Percentiles rank a stretch among this genome's conserved stretches.
These are phyloP conservation scores for Eupeodes luniger DNA, from an alignment of 2,888 invertebrate genomes.

Conservation along the genomic window DNA sequence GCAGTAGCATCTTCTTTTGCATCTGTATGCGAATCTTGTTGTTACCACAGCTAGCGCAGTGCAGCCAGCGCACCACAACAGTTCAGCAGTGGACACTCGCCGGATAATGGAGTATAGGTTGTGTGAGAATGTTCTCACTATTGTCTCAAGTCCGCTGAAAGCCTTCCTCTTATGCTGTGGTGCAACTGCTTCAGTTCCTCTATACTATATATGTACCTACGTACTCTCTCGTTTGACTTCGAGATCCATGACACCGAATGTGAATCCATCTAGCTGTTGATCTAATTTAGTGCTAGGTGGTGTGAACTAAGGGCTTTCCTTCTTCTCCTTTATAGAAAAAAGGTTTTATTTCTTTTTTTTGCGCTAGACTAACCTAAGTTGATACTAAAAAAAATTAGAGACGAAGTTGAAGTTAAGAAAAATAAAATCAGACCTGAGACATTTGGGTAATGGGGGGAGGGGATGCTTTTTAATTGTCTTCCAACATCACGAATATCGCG, in stretches of 20 bases:
- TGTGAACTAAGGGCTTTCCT: slow-evolving; percentile 75
- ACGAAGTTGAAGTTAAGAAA: slow-evolving; percentile 8
- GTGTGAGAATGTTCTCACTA: slow-evolving; percentile 85
- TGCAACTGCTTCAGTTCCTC: slow-evolving; percentile 14
- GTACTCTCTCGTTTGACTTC: slow-evolving; percentile 39
- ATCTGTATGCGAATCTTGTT: slow-evolving; percentile 42
- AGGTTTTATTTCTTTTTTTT: slow-evolving; percentile 13
- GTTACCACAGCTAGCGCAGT: slow-evolving; percentile 32
- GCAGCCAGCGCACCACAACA: neutral
- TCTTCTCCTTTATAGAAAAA: slow-evolving; percentile 49
- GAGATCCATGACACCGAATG: slow-evolving; percentile 76
- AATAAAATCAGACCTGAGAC: slow-evolving; percentile 37
- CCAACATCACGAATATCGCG: slow-evolving; percentile 75
- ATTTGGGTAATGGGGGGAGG: slow-evolving; percentile 56
- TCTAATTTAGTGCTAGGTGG: slow-evolving; percentile 75
- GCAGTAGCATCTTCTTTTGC: slow-evolving; percentile 74
- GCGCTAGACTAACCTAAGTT: slow-evolving; percentile 16
- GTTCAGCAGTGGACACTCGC: slow-evolving; percentile 59
- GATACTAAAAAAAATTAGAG: slow-evolving; percentile 55
- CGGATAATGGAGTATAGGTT: slow-evolving; percentile 61
- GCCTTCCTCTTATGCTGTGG: slow-evolving; percentile 17
- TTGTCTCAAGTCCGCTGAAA: slow-evolving; percentile 80
- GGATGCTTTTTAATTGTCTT: slow-evolving; percentile 76
- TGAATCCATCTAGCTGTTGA: slow-evolving; percentile 76
- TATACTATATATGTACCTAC: neutral